phyloP scores from a whole-genome alignment of 2,113 vertebrate genomes.

The Cyanocitta stelleri region DNA sequence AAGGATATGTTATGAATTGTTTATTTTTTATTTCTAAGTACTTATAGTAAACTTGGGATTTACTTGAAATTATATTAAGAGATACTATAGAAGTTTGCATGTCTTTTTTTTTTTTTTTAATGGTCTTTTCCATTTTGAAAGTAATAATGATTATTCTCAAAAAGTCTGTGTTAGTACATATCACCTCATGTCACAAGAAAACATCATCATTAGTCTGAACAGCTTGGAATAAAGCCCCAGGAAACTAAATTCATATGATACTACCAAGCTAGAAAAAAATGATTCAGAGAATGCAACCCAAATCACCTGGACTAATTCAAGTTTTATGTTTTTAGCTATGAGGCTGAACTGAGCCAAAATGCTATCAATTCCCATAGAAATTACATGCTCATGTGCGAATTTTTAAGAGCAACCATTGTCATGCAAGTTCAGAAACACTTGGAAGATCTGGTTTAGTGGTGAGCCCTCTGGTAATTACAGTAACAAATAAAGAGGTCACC shows the following conservation, averaged over 20 bases:
- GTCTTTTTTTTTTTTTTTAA: background rate
- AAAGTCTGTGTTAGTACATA: background rate
- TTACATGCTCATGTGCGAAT: background rate
- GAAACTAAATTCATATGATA: background rate
- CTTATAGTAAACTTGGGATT: background rate
- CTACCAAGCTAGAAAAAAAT: background rate
- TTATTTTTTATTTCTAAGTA: background rate
- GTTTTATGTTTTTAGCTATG: background rate
- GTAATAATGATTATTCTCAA: background rate
- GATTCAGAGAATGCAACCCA: background rate
- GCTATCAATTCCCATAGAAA: background rate
- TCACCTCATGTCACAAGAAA: background rate
- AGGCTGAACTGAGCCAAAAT: background rate
- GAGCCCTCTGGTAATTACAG: background rate
- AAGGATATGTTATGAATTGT: background rate
- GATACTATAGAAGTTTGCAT: background rate
- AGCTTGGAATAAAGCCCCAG: background rate
- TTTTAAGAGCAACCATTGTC: background rate
- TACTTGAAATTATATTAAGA: background rate
- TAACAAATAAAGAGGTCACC: background rate
- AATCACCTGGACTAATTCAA: background rate
- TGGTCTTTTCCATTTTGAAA: background rate
- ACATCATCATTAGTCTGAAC: background rate
- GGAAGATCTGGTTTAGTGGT: fast-evolving
- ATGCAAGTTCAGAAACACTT: background rate